Conservation (phyloP, 2,888 invertebrate genomes). For the Brachynemurus nebulosus region DNA sequence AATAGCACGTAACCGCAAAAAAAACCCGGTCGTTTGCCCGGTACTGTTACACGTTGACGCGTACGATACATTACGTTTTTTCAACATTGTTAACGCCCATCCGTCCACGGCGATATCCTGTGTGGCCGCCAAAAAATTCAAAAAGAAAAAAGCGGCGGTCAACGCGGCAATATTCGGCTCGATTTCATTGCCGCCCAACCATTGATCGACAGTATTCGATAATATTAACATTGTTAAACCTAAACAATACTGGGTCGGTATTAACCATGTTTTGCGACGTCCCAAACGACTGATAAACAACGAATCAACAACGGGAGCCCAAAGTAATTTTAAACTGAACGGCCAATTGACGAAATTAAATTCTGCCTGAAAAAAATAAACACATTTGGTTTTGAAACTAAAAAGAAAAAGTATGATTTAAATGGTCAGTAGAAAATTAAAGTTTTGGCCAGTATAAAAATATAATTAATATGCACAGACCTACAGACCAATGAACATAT, state of each 20-base stretch:
- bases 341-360: slow-evolving; percentile 94
- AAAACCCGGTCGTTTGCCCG: slow-evolving; percentile 96
- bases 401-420: background rate
- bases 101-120: slow-evolving; percentile 99
- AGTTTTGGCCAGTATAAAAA: too few species aligned
- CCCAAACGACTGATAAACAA: slow-evolving; percentile 74
- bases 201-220: slow-evolving; percentile 57
- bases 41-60: slow-evolving; percentile 98
- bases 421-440: too few species aligned
- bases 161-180: slow-evolving; percentile 60
- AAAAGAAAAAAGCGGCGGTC: slow-evolving; percentile 73
- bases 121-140: slow-evolving; percentile 95
- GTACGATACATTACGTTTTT: slow-evolving; percentile 91
- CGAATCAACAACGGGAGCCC: slow-evolving; percentile 98
- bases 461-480: too few species aligned
- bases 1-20: slow-evolving; percentile 94
- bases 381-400: background rate
- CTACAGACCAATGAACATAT: too few species aligned
- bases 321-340: slow-evolving; percentile 80
- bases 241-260: slow-evolving; percentile 85
- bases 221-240: slow-evolving; percentile 81
- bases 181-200: slow-evolving; percentile 52
- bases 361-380: slow-evolving; percentile 48
- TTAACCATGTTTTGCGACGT: slow-evolving; percentile 87
- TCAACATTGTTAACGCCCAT: slow-evolving; percentile 98